Evolutionary conservation across 2,113 vertebrate species (phyloP).

Genomic region (Physeter macrocephalus): DNA sequence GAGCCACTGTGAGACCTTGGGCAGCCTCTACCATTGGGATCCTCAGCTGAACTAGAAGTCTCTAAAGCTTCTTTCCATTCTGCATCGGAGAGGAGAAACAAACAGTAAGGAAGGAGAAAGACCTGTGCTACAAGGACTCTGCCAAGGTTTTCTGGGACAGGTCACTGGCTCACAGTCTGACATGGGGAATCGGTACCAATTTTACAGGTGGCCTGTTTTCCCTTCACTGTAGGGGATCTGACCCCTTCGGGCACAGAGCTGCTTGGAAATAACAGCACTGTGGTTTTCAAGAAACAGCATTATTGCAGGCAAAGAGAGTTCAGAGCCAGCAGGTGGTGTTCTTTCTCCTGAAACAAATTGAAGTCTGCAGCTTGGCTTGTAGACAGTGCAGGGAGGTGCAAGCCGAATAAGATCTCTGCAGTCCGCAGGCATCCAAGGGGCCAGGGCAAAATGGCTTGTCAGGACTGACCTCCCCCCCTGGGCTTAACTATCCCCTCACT

Average conservation of each 20-base stretch:
- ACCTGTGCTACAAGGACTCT: background rate
- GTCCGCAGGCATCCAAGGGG: background rate
- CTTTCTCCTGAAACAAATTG: background rate
- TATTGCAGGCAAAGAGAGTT: background rate
- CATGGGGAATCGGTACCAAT: background rate
- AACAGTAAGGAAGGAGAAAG: background rate
- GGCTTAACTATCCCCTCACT: background rate
- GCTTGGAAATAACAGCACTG: background rate
- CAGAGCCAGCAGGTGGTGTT: slow-evolving; percentile 53
- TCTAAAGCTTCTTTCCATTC: background rate
- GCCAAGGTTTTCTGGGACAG: background rate
- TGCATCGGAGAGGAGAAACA: background rate
- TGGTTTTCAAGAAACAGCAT: background rate
- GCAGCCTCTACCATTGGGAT: too few species aligned
- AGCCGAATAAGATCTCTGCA: background rate
- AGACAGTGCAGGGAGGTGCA: rapidly evolving
- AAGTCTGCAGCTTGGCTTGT: rapidly evolving
- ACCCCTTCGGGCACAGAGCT: background rate
- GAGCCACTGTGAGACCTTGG: background rate
- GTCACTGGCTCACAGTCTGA: background rate
- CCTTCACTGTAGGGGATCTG: background rate
- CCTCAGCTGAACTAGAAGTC: background rate
- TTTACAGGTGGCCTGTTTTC: background rate
- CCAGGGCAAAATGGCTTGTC: background rate
- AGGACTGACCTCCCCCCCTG: background rate